Conservation (phyloP, 2,888 invertebrate genomes). For the Lagria hirta region DNA sequence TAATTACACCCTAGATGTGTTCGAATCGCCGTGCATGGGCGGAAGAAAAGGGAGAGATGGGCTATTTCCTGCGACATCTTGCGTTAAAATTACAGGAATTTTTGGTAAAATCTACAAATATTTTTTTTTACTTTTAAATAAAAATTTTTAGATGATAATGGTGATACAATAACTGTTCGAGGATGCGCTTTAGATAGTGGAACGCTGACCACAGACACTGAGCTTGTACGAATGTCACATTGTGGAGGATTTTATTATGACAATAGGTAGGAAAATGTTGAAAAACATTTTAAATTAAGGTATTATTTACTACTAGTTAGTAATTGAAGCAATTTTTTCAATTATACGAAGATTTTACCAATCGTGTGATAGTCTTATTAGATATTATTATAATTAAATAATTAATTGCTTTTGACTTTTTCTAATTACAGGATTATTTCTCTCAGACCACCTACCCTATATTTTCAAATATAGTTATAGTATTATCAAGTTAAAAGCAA, state of each 20-base stretch:
- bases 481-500: no score
- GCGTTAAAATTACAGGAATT: slow-evolving; percentile 91
- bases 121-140: slow-evolving; percentile 17
- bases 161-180: slow-evolving; percentile 81
- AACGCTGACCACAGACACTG: slow-evolving; percentile 92
- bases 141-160: slow-evolving; percentile 68
- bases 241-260: slow-evolving; percentile 93
- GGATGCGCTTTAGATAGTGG: slow-evolving; percentile 96
- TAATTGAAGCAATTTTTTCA: no score
- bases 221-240: slow-evolving; percentile 95
- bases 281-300: no score
- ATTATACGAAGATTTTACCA: no score
- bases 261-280: slow-evolving; percentile 70
- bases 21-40: slow-evolving; percentile 92
- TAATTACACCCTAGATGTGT: slow-evolving; percentile 79
- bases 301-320: no score
- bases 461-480: no score
- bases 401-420: no score
- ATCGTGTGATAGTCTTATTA: no score
- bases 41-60: slow-evolving; percentile 91
- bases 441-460: no score
- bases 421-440: no score
- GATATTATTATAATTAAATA: no score
- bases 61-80: slow-evolving; percentile 93
- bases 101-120: slow-evolving; percentile 72